Conservation (phyloP, 2,888 invertebrate genomes). For the Orthosia gracilis region DNA sequence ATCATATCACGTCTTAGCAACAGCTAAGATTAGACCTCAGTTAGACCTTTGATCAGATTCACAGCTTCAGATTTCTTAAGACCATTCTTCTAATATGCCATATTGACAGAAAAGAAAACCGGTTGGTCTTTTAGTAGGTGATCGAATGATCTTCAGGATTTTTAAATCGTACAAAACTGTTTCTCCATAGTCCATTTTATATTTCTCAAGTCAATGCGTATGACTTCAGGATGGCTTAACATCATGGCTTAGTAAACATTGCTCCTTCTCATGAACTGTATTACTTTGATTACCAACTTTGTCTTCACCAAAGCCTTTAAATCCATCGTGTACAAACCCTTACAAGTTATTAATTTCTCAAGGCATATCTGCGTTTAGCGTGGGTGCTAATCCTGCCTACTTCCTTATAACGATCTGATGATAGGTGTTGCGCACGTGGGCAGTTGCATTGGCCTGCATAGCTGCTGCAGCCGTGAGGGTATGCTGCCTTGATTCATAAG, state of each 20-base stretch:
- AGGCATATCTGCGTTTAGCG: slow-evolving; percentile 78
- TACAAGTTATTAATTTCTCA: slow-evolving; percentile 85
- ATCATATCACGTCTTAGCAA: not conserved
- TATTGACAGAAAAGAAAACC: not conserved
- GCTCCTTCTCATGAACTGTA: not conserved
- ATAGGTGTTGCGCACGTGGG: slow-evolving; percentile 80
- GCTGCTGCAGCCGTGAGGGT: slow-evolving; percentile 58
- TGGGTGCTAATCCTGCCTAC: slow-evolving; percentile 77
- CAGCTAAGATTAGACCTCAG: not conserved
- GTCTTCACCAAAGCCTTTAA: not conserved
- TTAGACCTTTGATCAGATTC: not conserved
- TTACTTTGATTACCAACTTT: not conserved
- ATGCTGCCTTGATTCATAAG: slow-evolving; percentile 63
- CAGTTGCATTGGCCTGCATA: slow-evolving; percentile 84
- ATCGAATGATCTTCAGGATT: not conserved
- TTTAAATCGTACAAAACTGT: not conserved
- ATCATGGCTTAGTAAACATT: not conserved
- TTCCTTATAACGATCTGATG: slow-evolving; percentile 84
- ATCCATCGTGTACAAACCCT: slow-evolving; percentile 52
- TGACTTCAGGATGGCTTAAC: too few species aligned
- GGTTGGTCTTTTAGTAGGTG: not conserved
- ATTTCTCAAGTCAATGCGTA: not conserved
- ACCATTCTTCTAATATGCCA: not conserved
- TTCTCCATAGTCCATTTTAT: not conserved
- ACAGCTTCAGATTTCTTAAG: not conserved